These are phyloP conservation scores for Formica aserva DNA, from an alignment of 2,888 invertebrate genomes.

Conservation along the genomic window DNA sequence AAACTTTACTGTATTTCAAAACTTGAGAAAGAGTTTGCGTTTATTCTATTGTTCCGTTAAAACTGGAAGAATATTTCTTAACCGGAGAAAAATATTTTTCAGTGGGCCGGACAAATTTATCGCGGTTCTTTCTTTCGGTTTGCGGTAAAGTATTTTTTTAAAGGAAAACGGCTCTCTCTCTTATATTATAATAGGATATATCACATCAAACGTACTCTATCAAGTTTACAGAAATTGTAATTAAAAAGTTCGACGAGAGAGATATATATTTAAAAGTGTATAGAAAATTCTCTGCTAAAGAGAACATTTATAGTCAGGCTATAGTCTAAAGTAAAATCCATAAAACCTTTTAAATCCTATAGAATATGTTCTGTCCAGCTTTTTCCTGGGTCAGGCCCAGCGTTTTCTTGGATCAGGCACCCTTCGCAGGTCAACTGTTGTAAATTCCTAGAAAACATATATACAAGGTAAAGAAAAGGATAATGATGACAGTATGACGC, in stretches of 20 bases:
- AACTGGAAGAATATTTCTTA: not conserved
- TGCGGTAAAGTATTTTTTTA: slow-evolving; percentile 54
- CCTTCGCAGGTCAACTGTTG: not conserved
- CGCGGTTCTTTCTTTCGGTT: slow-evolving; percentile 56
- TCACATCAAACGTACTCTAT: slow-evolving; percentile 9
- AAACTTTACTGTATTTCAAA: not conserved
- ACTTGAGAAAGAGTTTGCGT: slow-evolving; percentile 10
- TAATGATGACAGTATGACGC: slow-evolving; percentile 47
- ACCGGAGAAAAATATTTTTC: not conserved
- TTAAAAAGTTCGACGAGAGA: not conserved
- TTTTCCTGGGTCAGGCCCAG: not conserved
- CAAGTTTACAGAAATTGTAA: slow-evolving; percentile 13
- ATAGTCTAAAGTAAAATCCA: no score
- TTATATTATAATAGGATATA: slow-evolving; percentile 24
- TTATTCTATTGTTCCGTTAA: not conserved
- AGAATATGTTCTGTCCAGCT: not conserved
- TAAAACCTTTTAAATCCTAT: not conserved
- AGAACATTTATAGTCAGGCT: not conserved
- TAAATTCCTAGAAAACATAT: not conserved
- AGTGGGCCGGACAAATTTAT: slow-evolving; percentile 44
- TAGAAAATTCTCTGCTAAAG: not conserved
- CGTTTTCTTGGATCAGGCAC: not conserved
- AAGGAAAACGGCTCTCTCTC: slow-evolving; percentile 30
- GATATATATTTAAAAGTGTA: not conserved
- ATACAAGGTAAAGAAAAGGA: not conserved